Conservation (phyloP, 2,113 vertebrate genomes). For the Epinephelus lanceolatus region DNA sequence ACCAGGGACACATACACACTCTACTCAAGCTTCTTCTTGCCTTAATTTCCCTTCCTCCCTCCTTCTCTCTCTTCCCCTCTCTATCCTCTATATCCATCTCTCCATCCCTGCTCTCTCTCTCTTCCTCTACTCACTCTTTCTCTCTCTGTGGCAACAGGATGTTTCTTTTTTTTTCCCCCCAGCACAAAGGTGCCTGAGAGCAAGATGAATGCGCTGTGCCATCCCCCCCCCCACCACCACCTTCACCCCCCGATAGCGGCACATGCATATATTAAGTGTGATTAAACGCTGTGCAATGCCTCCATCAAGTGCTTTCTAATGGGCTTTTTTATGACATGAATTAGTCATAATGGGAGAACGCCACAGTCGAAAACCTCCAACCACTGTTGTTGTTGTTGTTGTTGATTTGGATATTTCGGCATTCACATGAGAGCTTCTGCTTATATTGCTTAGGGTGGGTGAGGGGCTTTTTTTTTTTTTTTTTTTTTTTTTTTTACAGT, state of each 20-base stretch:
- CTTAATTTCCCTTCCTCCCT: constrained; percentile 36
- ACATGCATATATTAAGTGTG: constrained; percentile 87
- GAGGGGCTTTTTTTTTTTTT: constrained; percentile 41
- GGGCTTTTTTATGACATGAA: constrained; percentile 86
- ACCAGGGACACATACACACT: constrained; percentile 50
- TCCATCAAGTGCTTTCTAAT: constrained; percentile 87
- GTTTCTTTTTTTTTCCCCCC: constrained; percentile 43
- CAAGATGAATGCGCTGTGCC: constrained; percentile 76
- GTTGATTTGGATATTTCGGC: constrained; percentile 75
- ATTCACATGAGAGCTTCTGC: constrained; percentile 70
- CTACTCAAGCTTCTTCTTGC: constrained; percentile 45
- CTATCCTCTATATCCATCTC: constrained; percentile 17
- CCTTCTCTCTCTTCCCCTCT: constrained; percentile 17
- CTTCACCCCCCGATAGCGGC: constrained; percentile 67
- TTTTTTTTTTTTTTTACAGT: constrained; percentile 34
- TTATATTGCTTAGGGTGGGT: constrained; percentile 65
- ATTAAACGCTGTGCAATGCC: constrained; percentile 84
- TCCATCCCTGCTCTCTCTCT: neutral
- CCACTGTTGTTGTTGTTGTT: constrained; percentile 73
- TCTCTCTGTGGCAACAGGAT: constrained; percentile 72
- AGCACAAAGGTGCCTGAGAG: constrained; percentile 79
- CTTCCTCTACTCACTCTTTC: constrained; percentile 19
- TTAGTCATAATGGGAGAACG: constrained; percentile 84
- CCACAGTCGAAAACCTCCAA: constrained; percentile 76
- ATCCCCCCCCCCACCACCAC: neutral